Base-by-base conservation (phyloP, 2,888 invertebrate genomes). In the Harpalus rufipes region DNA sequence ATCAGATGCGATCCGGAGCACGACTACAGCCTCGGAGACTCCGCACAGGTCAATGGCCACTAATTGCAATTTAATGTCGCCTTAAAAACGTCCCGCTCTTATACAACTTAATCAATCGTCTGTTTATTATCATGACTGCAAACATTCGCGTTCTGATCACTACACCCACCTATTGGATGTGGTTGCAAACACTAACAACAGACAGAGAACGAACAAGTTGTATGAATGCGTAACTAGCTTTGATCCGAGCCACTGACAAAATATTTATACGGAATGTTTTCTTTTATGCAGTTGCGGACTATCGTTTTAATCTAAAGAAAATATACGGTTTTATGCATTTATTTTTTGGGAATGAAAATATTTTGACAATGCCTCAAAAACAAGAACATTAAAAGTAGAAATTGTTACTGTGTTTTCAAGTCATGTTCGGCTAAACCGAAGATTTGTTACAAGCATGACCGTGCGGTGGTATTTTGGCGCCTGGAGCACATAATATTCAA, bases 1-100 rank as follows among this genome's bases (percentile, higher is more conserved):
- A 86, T 85, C 86, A 82, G 84, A 84, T 78, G 84, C 76, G 63
- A 84, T 84, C 56, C 84, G 32, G 82, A 44, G 61, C 81, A 65
- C 18, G 18, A 61, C 76, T 51, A 76, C 39, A 82, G 14, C 58
- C 72, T 10, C 14, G 39, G 39, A 58, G 59, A 39, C 59, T 59
- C 39, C 81, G 44, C 81, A 63, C 39, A 58, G 87, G 87, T 87
- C 87, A 86, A 80, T 85, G 86, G 85, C 86, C 86, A 86, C 86
- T 87, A 87, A 87, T 87, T 87, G 87, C 87, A 81, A 85, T 87
- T 87, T 87, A 87, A 87, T 86, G 86, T 86, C 86, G 86, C 61
- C 80, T 87, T 87, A 87, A 87, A 87, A 87, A 86, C 85, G 87
- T 86, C 85, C 86, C 74, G 85, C 85, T 86, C 80, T 86, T 87